A percentile compares a stretch with the other conserved stretches of the same genome.
Evolutionary conservation across 2,113 vertebrate species (phyloP).

Genomic region (Sclerurus mexicanus): DNA sequence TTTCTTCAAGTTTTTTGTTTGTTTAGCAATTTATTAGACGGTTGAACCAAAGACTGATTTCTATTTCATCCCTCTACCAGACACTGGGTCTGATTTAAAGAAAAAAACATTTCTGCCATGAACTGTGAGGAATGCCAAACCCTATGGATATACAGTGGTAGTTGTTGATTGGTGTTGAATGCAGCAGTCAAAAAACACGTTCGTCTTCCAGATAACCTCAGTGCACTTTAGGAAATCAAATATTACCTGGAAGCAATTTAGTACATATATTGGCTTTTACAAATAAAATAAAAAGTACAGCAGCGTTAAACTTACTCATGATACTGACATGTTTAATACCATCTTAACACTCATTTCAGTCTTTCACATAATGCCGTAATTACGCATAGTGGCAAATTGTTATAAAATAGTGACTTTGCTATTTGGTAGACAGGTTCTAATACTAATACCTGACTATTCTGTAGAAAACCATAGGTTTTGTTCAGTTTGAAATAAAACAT

Average conservation of each 20-base stretch:
- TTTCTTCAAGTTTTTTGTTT: conserved; percentile 73
- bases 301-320: conserved; percentile 83
- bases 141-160: conserved; percentile 50
- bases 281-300: conserved; percentile 77
- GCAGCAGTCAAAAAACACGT: conserved; percentile 69
- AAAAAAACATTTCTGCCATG: conserved; percentile 42
- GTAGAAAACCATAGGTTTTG: conserved; percentile 66
- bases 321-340: conserved; percentile 77
- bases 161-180: conserved; percentile 60
- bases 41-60: conserved; percentile 53
- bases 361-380: conserved; percentile 80
- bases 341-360: conserved; percentile 68
- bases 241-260: conserved; percentile 85
- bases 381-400: conserved; percentile 73
- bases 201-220: conserved; percentile 81
- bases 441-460: conserved; percentile 68
- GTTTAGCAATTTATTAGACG: conserved; percentile 63
- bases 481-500: conserved; percentile 62
- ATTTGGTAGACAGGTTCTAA: conserved; percentile 72
- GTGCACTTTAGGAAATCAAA: conserved; percentile 86
- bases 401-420: conserved; percentile 74
- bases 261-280: conserved; percentile 82
- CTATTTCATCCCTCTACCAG: conserved; percentile 42
- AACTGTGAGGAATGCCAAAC: conserved; percentile 59
- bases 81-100: conserved; percentile 7